Percentiles rank a stretch among this genome's conserved stretches.
phyloP scores from a whole-genome alignment of 2,113 vertebrate species.

The Chaetura pelagica region DNA sequence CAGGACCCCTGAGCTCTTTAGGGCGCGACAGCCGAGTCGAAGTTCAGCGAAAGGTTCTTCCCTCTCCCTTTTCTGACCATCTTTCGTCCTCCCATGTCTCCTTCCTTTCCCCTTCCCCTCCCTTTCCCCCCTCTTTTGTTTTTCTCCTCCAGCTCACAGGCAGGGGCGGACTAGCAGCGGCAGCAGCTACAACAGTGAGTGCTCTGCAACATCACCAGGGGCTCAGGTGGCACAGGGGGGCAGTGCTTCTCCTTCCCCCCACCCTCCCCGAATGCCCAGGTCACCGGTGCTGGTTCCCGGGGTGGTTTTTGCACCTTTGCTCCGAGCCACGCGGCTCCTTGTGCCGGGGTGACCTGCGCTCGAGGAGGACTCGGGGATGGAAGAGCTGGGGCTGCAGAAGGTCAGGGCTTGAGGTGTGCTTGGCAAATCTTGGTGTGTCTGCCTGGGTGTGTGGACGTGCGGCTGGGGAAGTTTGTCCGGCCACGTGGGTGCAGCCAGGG shows the following conservation, averaged over 20 bases:
- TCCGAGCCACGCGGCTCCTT: rapidly evolving
- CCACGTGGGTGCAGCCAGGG: background rate
- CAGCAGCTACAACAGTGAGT: constrained; percentile 77
- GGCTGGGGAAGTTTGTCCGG: background rate
- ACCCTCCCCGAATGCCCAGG: background rate
- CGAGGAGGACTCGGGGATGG: background rate
- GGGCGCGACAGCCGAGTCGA: constrained; percentile 32
- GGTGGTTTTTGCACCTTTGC: background rate
- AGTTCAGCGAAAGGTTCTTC: constrained; percentile 71
- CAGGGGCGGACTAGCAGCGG: constrained; percentile 73
- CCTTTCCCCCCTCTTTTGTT: constrained; percentile 58
- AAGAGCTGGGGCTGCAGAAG: constrained; percentile 40
- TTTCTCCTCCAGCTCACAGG: no score
- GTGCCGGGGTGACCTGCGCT: constrained; percentile 1
- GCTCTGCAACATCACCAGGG: constrained; percentile 69
- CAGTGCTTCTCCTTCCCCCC: background rate
- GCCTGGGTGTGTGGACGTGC: background rate
- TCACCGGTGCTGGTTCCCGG: background rate
- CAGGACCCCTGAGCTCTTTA: background rate
- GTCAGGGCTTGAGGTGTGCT: constrained; percentile 51
- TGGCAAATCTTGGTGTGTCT: background rate
- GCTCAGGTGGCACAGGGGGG: constrained; percentile 50
- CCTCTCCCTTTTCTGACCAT: constrained; percentile 74
- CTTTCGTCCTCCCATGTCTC: constrained; percentile 73
- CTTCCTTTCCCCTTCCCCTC: constrained; percentile 68